Evolutionary conservation across 2,797 vertebrate species (phyloP), one percentile per base, ranked within the genome.

Genomic region (Pygocentrus nattereri): DNA sequence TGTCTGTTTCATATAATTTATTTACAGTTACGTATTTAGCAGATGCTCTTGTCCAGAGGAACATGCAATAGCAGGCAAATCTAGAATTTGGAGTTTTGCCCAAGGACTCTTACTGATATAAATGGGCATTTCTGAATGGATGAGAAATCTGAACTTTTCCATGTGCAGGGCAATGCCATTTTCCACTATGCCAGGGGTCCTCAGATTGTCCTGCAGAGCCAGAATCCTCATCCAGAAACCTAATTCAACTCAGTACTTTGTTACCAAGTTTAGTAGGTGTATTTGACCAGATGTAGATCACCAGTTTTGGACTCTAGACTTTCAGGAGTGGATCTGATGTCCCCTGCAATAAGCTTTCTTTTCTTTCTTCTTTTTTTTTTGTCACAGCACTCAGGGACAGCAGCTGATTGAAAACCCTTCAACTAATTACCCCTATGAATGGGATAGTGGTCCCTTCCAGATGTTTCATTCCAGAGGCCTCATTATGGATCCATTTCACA

Each of bases 371-470:
- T 62, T 30, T 13, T 62, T 62, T 30, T 18, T 30, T 6, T 18
- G 25, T n/a, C 25, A 61, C 23, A 5, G 25, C 6, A 34, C 30
- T 38, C 19, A 38, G 62, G 8, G 18, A 34, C 62, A n/a, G 62
- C 30, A 65, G 19, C 30, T 34, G 62, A n/a, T 38, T 21, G 5
- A 65, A 18, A 19, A 38, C 30, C 19, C 62, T 21, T 19, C 62
- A 65, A n/a, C 34, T 65, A 30, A 38, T 65, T 38, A 21, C 31
- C 15, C 6, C 27, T 19, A 41, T 65, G 31, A 65, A 19, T 41
- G 19, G 31, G 31, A 38, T n/a, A 65, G 62, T 65, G 62, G 62
- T 65, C 62, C 38, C 62, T 62, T 65, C 62, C 31, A 38, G 31
- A 65, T 65, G 31, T 19, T 21, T 38, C 31, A 65, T 65, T 65